Evolutionary conservation across 2,113 vertebrate species (phyloP).

Genomic region (Leptobrachium leishanense): DNA sequence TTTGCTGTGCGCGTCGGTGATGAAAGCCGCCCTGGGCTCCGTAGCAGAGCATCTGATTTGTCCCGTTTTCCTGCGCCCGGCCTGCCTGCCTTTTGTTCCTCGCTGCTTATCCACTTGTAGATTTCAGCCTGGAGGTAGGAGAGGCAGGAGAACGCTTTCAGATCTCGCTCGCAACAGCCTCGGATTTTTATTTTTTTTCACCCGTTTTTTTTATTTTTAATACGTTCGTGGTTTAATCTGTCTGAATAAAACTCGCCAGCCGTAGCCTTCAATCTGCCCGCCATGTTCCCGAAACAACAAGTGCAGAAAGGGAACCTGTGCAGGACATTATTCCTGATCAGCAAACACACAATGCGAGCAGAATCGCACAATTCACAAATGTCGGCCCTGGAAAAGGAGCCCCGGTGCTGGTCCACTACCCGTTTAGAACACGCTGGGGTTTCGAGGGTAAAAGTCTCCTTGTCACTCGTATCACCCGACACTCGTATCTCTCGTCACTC

Average conservation of each 20-base stretch:
- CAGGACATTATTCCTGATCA: too few relatives aligned
- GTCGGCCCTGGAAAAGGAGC: too few relatives aligned
- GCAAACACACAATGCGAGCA: too few relatives aligned
- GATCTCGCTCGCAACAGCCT: not conserved
- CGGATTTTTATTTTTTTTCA: not conserved
- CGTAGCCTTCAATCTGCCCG: not conserved
- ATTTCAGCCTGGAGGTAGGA: not conserved
- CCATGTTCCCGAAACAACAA: too few relatives aligned
- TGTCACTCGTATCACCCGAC: too few relatives aligned
- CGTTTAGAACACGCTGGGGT: too few relatives aligned
- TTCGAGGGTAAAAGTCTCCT: too few relatives aligned
- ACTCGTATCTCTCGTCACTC: too few relatives aligned
- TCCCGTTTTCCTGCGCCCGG: not conserved
- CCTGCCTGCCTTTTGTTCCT: constrained; percentile 1
- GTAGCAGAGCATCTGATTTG: not conserved
- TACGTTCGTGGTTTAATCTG: not conserved
- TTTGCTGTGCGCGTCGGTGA: not conserved
- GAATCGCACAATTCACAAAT: too few relatives aligned
- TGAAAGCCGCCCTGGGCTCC: constrained; percentile 14
- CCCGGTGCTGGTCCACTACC: too few relatives aligned
- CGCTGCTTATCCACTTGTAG: not conserved
- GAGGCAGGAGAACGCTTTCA: not conserved
- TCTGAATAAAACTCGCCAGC: not conserved
- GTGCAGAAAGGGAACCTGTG: too few relatives aligned
- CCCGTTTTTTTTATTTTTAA: not conserved